phyloP scores from a whole-genome alignment of 2,113 vertebrate genomes.

The Phasianus colchicus region DNA sequence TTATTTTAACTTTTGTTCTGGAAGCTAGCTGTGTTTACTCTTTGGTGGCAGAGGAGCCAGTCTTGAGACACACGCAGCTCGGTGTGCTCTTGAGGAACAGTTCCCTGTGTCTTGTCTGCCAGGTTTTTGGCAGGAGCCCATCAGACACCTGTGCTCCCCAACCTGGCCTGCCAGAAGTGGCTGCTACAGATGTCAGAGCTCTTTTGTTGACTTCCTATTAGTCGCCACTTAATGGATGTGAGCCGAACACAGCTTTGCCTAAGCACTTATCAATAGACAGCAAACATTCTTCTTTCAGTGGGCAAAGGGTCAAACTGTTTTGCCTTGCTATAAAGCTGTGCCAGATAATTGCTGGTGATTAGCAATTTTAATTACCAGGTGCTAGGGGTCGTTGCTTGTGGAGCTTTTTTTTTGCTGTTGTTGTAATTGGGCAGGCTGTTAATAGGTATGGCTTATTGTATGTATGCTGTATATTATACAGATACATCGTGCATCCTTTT shows the following conservation, averaged over 20 bases:
- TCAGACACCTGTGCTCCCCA: constrained; percentile 81
- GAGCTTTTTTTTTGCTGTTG: constrained; percentile 35
- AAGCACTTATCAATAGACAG: constrained; percentile 81
- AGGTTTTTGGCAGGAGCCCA: constrained; percentile 61
- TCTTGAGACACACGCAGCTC: neutral
- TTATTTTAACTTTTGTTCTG: constrained; percentile 48
- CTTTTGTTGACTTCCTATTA: constrained; percentile 84
- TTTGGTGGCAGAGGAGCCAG: neutral
- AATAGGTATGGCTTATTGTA: constrained; percentile 66
- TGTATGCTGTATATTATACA: constrained; percentile 38
- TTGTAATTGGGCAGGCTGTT: constrained; percentile 77
- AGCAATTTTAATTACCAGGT: constrained; percentile 95
- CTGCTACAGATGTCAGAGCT: constrained; percentile 79
- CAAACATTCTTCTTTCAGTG: constrained; percentile 82
- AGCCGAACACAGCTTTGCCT: constrained; percentile 75
- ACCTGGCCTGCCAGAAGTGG: constrained; percentile 72
- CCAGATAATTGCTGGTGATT: constrained; percentile 90
- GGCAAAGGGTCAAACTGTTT: constrained; percentile 83
- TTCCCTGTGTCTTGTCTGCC: neutral
- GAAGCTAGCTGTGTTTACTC: neutral
- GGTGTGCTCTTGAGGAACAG: constrained; percentile 31
- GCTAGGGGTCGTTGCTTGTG: constrained; percentile 75
- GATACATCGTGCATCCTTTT: constrained; percentile 64
- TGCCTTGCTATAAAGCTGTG: constrained; percentile 77
- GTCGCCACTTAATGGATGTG: constrained; percentile 78